Conservation (phyloP, 2,888 invertebrate genomes). For the Heteropelma amictum region DNA sequence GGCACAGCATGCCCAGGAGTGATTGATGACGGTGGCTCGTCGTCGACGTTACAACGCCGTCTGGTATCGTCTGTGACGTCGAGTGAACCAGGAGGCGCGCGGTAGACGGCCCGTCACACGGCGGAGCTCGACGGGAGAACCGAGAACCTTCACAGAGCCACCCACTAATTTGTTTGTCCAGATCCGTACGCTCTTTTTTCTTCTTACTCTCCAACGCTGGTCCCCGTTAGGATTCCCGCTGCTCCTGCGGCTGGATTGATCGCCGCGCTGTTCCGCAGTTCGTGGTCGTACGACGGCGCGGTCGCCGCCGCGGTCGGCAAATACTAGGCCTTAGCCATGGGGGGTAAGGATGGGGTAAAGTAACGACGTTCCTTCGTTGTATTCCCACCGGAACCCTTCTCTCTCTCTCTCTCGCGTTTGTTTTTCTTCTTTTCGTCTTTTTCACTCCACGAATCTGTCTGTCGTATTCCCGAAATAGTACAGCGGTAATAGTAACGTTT, state of each 20-base stretch:
- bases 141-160: too few relatives aligned
- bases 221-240: slow-evolving; percentile 19
- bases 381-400: too few relatives aligned
- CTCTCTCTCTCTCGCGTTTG: too few relatives aligned
- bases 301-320: too few relatives aligned
- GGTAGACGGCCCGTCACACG: too few relatives aligned
- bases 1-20: slow-evolving; percentile 47
- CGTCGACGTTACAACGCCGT: slow-evolving; percentile 20
- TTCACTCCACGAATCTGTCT: slow-evolving; percentile 24
- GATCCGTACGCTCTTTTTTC: slow-evolving; percentile 44
- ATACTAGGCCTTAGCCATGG: too few relatives aligned
- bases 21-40: slow-evolving; percentile 62
- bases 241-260: slow-evolving; percentile 9
- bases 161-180: slow-evolving; percentile 66
- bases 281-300: too few relatives aligned
- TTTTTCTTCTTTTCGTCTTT: slow-evolving; percentile 41
- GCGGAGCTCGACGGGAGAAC: too few relatives aligned
- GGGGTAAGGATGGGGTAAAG: too few relatives aligned
- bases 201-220: slow-evolving; percentile 9
- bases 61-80: slow-evolving; percentile 19
- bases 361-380: neutral
- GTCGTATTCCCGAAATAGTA: slow-evolving; percentile 48
- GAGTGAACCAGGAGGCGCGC: slow-evolving; percentile 44
- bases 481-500: slow-evolving; percentile 23
- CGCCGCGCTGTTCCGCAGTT: slow-evolving; percentile 14